phyloP scores from a whole-genome alignment of 1,140 invertebrate species.

The Protaetia brevitarsis region DNA sequence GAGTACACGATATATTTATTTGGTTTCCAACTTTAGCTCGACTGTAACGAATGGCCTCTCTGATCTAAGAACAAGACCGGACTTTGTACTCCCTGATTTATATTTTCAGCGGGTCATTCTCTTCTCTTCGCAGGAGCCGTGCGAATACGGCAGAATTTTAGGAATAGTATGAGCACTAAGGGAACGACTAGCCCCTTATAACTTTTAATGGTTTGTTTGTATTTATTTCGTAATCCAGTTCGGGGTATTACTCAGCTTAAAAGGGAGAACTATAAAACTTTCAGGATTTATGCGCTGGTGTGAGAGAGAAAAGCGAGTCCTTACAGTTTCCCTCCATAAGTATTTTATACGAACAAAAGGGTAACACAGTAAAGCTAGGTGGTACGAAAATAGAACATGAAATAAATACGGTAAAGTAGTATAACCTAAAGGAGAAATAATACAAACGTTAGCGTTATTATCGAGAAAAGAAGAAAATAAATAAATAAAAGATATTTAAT shows the following conservation, averaged over 20 bases:
- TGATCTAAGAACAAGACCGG: conserved; percentile 30
- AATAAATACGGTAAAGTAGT: too few species aligned
- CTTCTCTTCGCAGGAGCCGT: background rate
- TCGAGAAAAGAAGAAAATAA: too few species aligned
- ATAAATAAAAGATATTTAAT: too few species aligned
- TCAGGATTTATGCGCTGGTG: background rate
- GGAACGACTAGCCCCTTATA: background rate
- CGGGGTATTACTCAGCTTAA: background rate
- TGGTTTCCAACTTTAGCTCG: conserved; percentile 2
- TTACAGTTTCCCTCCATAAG: background rate
- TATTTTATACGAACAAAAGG: too few species aligned
- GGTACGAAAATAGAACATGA: too few species aligned
- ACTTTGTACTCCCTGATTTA: conserved; percentile 31
- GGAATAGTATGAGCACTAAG: background rate
- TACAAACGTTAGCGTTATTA: too few species aligned
- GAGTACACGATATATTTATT: conserved; percentile 17
- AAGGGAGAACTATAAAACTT: conserved; percentile 12
- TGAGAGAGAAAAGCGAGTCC: background rate
- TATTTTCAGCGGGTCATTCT: conserved; percentile 23
- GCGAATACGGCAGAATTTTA: background rate
- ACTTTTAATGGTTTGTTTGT: conserved; percentile 6
- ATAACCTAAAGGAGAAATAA: too few species aligned
- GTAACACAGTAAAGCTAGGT: too few species aligned
- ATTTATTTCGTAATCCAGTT: conserved; percentile 17
- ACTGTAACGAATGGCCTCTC: conserved; percentile 30